Conservation (phyloP, 2,113 vertebrate genomes). For the Onychostoma macrolepis region DNA sequence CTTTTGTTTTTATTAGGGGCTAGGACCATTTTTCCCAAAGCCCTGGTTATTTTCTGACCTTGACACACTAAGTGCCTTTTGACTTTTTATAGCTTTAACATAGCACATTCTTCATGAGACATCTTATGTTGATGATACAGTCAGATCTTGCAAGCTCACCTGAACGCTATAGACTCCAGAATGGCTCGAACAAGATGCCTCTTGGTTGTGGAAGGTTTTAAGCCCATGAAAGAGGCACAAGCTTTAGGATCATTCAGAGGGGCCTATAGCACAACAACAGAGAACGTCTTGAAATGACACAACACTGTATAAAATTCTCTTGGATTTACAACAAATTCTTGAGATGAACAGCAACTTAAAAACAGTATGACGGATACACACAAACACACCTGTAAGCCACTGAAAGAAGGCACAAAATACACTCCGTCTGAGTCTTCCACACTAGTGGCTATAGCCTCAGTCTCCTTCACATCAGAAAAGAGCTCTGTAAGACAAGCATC, state of each 20-base stretch:
- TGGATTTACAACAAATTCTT: neutral
- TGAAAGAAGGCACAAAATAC: conserved; percentile 94
- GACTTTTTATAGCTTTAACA: neutral
- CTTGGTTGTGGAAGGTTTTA: conserved; percentile 90
- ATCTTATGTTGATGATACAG: neutral
- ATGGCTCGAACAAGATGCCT: conserved; percentile 91
- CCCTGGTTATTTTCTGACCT: neutral
- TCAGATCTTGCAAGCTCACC: conserved; percentile 72
- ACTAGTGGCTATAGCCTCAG: conserved; percentile 85
- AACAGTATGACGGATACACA: neutral
- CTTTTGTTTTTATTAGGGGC: neutral
- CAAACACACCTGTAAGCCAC: conserved; percentile 87
- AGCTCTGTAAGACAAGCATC: conserved; percentile 79
- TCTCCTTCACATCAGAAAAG: conserved; percentile 85
- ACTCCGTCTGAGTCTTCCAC: conserved; percentile 88
- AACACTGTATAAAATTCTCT: neutral
- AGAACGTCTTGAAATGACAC: neutral
- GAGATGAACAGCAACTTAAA: neutral
- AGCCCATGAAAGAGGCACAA: conserved; percentile 90
- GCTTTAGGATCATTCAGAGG: conserved; percentile 88
- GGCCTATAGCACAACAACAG: conserved; percentile 72
- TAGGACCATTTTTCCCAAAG: neutral
- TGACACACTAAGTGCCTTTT: neutral
- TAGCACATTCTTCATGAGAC: neutral
- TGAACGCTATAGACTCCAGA: conserved; percentile 92